Conservation (phyloP, 2,113 vertebrate genomes). For the Microcebus ravelobensis region DNA sequence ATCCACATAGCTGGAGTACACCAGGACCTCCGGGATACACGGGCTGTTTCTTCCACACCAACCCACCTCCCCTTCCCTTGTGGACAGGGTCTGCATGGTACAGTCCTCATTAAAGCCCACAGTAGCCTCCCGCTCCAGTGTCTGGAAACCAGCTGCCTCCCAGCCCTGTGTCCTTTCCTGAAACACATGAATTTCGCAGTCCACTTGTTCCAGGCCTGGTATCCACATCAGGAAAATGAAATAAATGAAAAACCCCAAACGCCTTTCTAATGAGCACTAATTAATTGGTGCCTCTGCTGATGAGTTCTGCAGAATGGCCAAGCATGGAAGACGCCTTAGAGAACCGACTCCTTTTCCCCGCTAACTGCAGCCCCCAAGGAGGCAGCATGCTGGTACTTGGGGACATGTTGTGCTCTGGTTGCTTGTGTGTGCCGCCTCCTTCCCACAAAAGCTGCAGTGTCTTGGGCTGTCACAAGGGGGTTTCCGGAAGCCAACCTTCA, state of each 20-base stretch:
- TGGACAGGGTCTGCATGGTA: neutral
- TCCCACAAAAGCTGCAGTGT: neutral
- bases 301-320: conserved; percentile 50
- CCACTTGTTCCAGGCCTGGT: conserved; percentile 45
- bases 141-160: conserved; percentile 70
- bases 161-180: neutral
- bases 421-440: neutral
- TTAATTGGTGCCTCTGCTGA: conserved; percentile 77
- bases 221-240: conserved; percentile 58
- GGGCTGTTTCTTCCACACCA: conserved; percentile 48
- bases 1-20: conserved; percentile 7
- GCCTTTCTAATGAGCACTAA: conserved; percentile 77
- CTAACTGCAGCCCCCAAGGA: conserved; percentile 34
- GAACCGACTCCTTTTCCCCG: conserved; percentile 64
- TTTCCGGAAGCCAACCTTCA: neutral
- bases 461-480: rapidly evolving
- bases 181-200: conserved; percentile 65
- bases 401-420: neutral
- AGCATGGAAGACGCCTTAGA: conserved; percentile 43
- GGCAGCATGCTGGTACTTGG: neutral
- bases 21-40: neutral
- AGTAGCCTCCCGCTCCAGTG: neutral
- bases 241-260: conserved; percentile 66
- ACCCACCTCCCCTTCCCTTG: conserved; percentile 27
- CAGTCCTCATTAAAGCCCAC: conserved; percentile 47